Percentiles rank a stretch among this genome's conserved stretches.
phyloP scores from a whole-genome alignment of 2,113 vertebrate species.

The Sapajus apella region DNA sequence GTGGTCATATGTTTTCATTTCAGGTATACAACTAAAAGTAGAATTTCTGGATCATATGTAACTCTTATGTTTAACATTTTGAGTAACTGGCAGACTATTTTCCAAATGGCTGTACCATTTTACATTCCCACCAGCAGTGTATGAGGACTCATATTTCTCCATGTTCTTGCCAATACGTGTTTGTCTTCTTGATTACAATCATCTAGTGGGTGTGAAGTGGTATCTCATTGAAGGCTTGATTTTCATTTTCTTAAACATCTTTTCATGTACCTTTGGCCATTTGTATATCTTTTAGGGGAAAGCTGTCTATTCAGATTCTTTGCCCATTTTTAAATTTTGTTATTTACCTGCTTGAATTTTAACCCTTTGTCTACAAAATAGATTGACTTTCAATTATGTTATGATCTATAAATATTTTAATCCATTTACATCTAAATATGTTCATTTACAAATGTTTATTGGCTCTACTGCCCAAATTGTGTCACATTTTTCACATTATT shows the following conservation, averaged over 20 bases:
- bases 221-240: neutral
- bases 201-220: neutral
- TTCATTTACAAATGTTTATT: slow-evolving; percentile 10
- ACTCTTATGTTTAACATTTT: neutral
- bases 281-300: neutral
- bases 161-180: neutral
- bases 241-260: slow-evolving; percentile 10
- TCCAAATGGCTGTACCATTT: neutral
- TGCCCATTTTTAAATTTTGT: slow-evolving; percentile 40
- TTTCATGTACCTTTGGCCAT: neutral
- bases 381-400: neutral
- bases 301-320: neutral
- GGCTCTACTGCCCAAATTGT: neutral
- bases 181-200: neutral
- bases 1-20: neutral
- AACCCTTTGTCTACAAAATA: neutral
- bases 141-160: neutral
- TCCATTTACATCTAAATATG: neutral
- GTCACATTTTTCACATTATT: neutral
- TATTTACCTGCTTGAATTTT: slow-evolving; percentile 36
- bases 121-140: neutral
- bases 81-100: slow-evolving; percentile 25
- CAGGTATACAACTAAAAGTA: neutral
- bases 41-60: neutral
- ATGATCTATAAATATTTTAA: slow-evolving; percentile 42